A percentile compares a stretch with the other conserved stretches of the same genome.
Evolutionary conservation across 2,113 vertebrate species (phyloP).

Genomic region (Cryptotis parvus): DNA sequence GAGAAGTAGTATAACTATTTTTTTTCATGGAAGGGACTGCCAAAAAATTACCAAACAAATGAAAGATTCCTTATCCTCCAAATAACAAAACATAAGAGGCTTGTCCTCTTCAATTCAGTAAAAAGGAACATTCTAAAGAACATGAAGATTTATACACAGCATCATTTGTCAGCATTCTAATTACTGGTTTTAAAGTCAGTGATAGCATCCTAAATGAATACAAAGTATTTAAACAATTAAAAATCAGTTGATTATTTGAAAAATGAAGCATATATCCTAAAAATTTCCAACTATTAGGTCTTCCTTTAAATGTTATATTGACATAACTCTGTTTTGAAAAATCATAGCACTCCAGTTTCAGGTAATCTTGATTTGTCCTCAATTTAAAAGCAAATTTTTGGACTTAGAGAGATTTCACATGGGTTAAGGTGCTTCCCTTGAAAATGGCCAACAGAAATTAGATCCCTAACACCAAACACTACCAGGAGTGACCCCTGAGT

Average conservation of each 20-base stretch:
- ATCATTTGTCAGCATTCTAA: not conserved
- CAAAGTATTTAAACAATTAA: not conserved
- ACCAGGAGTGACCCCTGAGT: no score
- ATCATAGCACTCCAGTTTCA: slow-evolving; percentile 44
- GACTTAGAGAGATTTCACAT: no score
- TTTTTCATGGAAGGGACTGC: not conserved
- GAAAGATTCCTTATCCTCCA: not conserved
- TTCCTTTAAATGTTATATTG: not conserved
- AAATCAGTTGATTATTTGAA: not conserved
- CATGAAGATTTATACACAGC: not conserved
- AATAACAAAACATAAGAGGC: not conserved
- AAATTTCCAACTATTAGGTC: not conserved
- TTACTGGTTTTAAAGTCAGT: not conserved
- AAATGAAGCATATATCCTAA: not conserved
- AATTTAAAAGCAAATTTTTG: slow-evolving; percentile 64
- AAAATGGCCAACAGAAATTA: no score
- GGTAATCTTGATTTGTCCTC: not conserved
- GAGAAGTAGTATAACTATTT: not conserved
- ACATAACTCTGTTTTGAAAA: not conserved
- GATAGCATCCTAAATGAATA: not conserved
- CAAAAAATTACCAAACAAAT: not conserved
- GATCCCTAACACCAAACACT: no score
- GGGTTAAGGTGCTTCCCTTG: no score
- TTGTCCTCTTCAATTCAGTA: not conserved
- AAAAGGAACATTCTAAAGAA: not conserved